Percentiles rank a stretch among this genome's conserved stretches.
These are phyloP conservation scores for Cynopterus brachyotis DNA, from an alignment of 2,113 vertebrate genomes.

Conservation along the genomic window DNA sequence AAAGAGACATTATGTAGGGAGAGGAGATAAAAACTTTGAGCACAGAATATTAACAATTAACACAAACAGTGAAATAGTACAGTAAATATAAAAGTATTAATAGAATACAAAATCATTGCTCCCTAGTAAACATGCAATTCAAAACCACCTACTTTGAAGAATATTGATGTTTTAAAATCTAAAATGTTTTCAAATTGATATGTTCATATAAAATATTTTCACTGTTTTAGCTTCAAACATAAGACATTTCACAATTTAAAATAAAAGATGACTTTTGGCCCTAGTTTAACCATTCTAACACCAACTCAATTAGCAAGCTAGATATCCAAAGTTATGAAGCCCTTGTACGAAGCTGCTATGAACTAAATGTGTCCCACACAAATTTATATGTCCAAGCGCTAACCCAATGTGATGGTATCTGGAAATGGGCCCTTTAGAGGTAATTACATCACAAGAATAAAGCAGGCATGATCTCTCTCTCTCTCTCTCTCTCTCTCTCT, in stretches of 20 bases:
- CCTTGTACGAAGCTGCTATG: not conserved
- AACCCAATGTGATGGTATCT: not conserved
- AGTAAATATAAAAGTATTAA: not conserved
- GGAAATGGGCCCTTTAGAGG: not conserved
- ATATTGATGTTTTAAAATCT: not conserved
- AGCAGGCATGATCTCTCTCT: not conserved
- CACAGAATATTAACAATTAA: not conserved
- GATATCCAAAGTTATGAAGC: not conserved
- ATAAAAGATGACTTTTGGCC: not conserved
- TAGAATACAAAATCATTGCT: not conserved
- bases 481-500: not conserved
- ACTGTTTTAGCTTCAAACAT: not conserved
- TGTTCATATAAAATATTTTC: not conserved
- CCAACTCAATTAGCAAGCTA: not conserved
- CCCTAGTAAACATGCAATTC: not conserved
- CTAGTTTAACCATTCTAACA: not conserved
- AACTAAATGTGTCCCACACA: not conserved
- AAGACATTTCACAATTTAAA: conserved; percentile 15
- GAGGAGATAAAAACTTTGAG: not conserved
- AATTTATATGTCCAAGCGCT: not conserved
- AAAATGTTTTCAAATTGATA: not conserved
- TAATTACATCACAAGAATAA: not conserved
- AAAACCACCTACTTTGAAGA: not conserved
- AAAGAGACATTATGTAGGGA: not conserved
- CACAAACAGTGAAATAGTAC: not conserved